A percentile compares a stretch with the other conserved stretches of the same genome.
These are phyloP conservation scores for chimpanzee (Pan troglodytes) DNA, from an alignment of 2,113 vertebrate species.

Conservation along the genomic window NHGRI_mPanTro3-v2.1_pri NC_072414.2:64550501-64551000, in stretches of 20 bases:
- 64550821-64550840: neutral
- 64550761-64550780: neutral
- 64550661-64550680: neutral
- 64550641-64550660: neutral
- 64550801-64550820: neutral
- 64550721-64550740: neutral
- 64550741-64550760: neutral
- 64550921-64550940: neutral
- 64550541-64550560: conserved; percentile 12
- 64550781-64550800: neutral
- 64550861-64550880: neutral
- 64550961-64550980: neutral
- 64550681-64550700: neutral
- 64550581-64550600: neutral
- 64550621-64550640: neutral
- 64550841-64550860: neutral
- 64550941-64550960: conserved; percentile 8
- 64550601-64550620: neutral
- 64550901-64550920: neutral
- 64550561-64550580: neutral
- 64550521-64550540: neutral
- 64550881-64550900: neutral
- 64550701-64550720: neutral
- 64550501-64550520: neutral
- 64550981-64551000: neutral